Base-by-base conservation (phyloP, 2,888 invertebrate species). In the Gymnoscelis rufifasciata region DNA sequence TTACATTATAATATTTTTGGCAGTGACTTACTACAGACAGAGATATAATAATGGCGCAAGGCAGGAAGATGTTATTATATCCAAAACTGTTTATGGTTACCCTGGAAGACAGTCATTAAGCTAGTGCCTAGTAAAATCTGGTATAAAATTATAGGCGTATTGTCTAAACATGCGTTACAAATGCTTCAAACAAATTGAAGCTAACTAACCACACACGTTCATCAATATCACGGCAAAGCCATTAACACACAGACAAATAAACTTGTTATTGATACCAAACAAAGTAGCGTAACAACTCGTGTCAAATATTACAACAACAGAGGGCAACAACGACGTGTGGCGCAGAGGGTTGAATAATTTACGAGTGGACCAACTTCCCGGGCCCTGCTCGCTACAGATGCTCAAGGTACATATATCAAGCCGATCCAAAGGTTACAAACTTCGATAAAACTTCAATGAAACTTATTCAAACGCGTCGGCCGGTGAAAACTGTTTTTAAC, bases 401-500 rank as follows among this genome's bases (percentile, higher is more conserved):
- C 68, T 71, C 71, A 66, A 69, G 72, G 68, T 78, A 74, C 78
- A 81, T 83, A 83, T 81, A 82, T 81, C 83, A 84, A 78, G 73
- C 67, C 67, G 68, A 64, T 64, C 72, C 76, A 71, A 73, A 74
- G 73, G 75, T 74, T 76, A 71, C 70, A 81, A 52, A 77, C 76
- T 82, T 84, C 75, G 73, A 75, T 75, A 74, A 71, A 75, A 75
- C 75, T 75, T 71, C 54, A 57, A 59, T 50, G 63, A 64, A 75
- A 75, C 70, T 75, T 75, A 75, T 75, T 74, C 75, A 74, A 71
- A 75, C 72, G 71, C 74, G 71, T 67, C 71, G 73, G 71, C 68
- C 72, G 75, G 68, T 72, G 74, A 74, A 75, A 75, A 71, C 74
- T 72, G 87, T 86, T 86, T 86, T 86, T 86, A 88, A 88, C 83